Evolutionary conservation across 2,797 vertebrate species (phyloP), one percentile per base, ranked within the genome.

Genomic region (Stomatorhinus walkeri): DNA sequence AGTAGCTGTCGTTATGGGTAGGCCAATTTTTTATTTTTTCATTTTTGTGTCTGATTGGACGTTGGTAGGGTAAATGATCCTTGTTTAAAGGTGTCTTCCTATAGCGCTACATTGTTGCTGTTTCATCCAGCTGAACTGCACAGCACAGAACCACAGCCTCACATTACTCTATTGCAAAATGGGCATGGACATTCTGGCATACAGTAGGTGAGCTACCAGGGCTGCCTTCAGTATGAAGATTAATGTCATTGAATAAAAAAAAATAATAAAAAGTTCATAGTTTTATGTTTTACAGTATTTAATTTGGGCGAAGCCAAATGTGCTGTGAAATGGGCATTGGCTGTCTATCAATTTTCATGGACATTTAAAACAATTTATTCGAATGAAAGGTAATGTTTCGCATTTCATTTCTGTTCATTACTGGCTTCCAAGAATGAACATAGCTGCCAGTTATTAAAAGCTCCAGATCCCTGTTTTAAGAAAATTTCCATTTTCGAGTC

Each of bases 401-500:
- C 5, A 87, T 88, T 92, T 88, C 88, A 90, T 91, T 90, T 87
- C 87, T 89, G 87, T 89, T 89, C 89, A 91, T 91, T 91, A 90
- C 61, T 68, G 48, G 89, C 88, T 85, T 86, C 87, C 43, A 40
- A 16, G 43, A 88, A 43, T 88, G 84, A 87, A 61, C 46, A 83
- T 88, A 7, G 24, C 88, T 91, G 88, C 87, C 88, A 87, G 88
- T 91, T 90, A 92, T 87, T 88, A 43, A 59, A 89, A 22, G 88
- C 87, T 85, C 84, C 85, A 32, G 54, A 72, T 88, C 88, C 88
- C 61, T 51, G 84, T 89, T 89, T 89, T 59, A 89, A 76, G 88
- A 92, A 91, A 90, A 90, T 91, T 89, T 93, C 90, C 90, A 90
- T 93, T 93, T 93, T 91, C 87, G 52, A 54, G 84, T 46, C 89